These are phyloP conservation scores for Scartelaos histophorus DNA, from an alignment of 2,113 vertebrate species.

Conservation along the genomic window DNA sequence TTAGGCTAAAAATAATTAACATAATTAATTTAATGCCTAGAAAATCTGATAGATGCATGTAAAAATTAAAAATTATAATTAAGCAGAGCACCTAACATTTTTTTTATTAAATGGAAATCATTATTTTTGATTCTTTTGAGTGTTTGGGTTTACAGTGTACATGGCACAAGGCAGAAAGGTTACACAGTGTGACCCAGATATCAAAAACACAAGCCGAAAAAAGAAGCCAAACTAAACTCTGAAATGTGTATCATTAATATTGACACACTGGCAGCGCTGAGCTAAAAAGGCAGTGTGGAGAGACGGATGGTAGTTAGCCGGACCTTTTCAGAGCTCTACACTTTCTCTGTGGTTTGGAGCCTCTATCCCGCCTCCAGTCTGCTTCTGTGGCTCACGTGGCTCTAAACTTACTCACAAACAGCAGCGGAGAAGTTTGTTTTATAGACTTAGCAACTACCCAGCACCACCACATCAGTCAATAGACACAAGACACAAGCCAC, in stretches of 20 bases:
- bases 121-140: no score
- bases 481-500: slow-evolving; percentile 2
- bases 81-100: no score
- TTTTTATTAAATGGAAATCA: no score
- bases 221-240: no score
- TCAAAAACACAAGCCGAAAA: no score
- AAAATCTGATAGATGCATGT: no score
- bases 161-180: no score
- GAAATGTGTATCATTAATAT: neutral
- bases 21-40: no score
- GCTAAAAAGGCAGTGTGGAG: neutral
- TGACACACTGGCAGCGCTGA: neutral
- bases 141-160: no score
- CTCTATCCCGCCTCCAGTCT: neutral
- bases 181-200: no score
- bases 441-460: slow-evolving; percentile 4
- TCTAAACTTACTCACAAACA: slow-evolving; percentile 7
- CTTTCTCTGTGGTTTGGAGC: neutral
- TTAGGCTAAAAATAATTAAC: no score
- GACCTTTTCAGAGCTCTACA: neutral
- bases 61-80: no score
- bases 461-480: neutral
- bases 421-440: neutral
- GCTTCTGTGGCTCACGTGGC: neutral
- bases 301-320: neutral